Evolutionary conservation across 2,797 vertebrate genomes (phyloP).

Genomic region (Chelonia mydas): DNA sequence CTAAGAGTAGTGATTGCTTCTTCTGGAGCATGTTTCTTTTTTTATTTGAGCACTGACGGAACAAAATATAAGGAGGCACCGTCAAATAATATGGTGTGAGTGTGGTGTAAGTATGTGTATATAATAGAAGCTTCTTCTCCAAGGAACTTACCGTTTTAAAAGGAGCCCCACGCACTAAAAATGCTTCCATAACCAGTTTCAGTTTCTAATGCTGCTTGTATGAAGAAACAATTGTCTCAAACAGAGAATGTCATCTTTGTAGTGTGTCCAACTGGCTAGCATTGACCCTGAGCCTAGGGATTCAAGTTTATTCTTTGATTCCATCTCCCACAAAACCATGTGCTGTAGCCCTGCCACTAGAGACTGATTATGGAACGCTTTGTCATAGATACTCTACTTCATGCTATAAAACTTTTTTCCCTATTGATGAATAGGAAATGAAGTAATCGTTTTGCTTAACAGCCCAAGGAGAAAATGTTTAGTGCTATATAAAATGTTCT

Average conservation of each 20-base stretch:
- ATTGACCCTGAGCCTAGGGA: background rate
- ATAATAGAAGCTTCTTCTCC: background rate
- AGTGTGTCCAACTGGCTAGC: background rate
- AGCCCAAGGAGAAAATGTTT: background rate
- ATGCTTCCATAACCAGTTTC: background rate
- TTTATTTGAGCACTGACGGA: background rate
- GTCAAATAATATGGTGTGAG: fast-evolving
- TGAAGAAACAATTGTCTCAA: background rate
- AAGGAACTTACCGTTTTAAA: background rate
- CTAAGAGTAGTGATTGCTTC: background rate
- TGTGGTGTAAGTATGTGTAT: background rate
- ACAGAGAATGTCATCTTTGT: background rate
- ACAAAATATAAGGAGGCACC: background rate
- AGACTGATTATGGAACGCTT: background rate
- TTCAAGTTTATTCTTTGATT: background rate
- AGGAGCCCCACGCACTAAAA: background rate
- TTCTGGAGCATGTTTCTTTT: background rate
- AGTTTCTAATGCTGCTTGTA: background rate
- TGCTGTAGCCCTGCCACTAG: background rate
- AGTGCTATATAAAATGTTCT: background rate
- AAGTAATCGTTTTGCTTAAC: background rate
- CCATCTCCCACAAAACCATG: background rate
- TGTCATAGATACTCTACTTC: background rate
- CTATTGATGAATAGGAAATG: background rate
- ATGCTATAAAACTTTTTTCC: background rate